Percentiles rank a stretch among this genome's conserved stretches.
Conservation (phyloP, 2,113 vertebrate species). For the Polypterus bichir region DNA sequence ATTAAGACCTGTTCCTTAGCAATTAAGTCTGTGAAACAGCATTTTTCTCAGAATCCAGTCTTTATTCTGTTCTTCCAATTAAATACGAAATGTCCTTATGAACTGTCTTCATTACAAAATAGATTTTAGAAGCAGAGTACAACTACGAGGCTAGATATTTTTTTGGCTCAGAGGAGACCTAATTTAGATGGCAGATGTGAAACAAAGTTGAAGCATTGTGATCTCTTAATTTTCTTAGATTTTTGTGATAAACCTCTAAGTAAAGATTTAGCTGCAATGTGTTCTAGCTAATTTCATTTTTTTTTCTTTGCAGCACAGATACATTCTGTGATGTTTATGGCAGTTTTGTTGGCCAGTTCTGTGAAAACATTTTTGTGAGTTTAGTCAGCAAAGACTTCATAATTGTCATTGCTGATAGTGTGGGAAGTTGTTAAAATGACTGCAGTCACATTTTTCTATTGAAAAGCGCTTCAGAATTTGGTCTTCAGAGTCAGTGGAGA, state of each 20-base stretch:
- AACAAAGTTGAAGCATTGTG: slow-evolving; percentile 32
- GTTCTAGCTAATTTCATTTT: too few relatives aligned
- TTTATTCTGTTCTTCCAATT: slow-evolving; percentile 79
- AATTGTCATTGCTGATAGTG: too few relatives aligned
- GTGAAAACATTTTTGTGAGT: too few relatives aligned
- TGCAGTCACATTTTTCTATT: too few relatives aligned
- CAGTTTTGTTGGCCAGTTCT: too few relatives aligned
- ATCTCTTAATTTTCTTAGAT: slow-evolving; percentile 31
- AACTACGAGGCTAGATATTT: slow-evolving; percentile 26
- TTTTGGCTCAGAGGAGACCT: slow-evolving; percentile 1
- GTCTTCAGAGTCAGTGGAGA: too few relatives aligned
- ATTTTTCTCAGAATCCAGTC: slow-evolving; percentile 74
- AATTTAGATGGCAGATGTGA: slow-evolving; percentile 32
- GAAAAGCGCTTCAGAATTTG: too few relatives aligned
- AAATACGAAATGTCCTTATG: slow-evolving; percentile 66
- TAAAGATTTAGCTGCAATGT: slow-evolving; percentile 12
- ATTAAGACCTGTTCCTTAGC: slow-evolving; percentile 97
- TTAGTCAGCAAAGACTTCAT: too few relatives aligned
- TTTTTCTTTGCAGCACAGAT: too few relatives aligned
- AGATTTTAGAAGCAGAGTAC: slow-evolving; percentile 51
- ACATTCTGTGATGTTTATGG: too few relatives aligned
- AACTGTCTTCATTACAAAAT: slow-evolving; percentile 56
- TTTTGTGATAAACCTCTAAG: slow-evolving; percentile 35
- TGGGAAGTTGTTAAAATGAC: too few relatives aligned
- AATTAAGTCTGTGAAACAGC: slow-evolving; percentile 92